Conservation (phyloP, 2,888 invertebrate species). For the Eulithis testata region DNA sequence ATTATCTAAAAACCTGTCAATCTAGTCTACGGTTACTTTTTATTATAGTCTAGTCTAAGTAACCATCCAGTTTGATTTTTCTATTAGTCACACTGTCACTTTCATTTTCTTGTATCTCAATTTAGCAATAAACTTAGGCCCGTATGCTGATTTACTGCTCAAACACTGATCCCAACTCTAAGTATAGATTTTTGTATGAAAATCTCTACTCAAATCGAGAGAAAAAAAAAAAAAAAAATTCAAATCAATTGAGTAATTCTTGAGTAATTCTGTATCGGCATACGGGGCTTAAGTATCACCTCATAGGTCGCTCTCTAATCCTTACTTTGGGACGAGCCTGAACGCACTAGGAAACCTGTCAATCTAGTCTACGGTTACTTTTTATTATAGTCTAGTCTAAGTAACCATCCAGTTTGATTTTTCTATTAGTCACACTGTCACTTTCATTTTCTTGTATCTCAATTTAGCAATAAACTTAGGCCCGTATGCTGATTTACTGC, state of each 20-base stretch:
- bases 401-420: slow-evolving; percentile 34
- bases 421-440: slow-evolving; percentile 49
- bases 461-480: neutral
- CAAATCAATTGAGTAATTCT: too few relatives aligned
- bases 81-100: slow-evolving; percentile 51
- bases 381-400: slow-evolving; percentile 8
- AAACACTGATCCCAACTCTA: too few relatives aligned
- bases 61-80: slow-evolving; percentile 32
- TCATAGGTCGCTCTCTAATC: too few relatives aligned
- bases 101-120: slow-evolving; percentile 8
- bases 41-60: slow-evolving; percentile 14
- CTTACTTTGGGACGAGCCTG: too few relatives aligned
- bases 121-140: neutral
- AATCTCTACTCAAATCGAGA: too few relatives aligned
- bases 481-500: too few relatives aligned
- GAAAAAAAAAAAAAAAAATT: too few relatives aligned
- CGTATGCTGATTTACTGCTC: too few relatives aligned
- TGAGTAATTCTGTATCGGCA: too few relatives aligned
- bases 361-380: slow-evolving; percentile 14
- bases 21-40: slow-evolving; percentile 13
- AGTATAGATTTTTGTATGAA: too few relatives aligned
- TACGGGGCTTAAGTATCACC: too few relatives aligned
- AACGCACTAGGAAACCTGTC: slow-evolving; percentile 21
- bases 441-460: slow-evolving; percentile 27
- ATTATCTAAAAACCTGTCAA: slow-evolving; percentile 25